A percentile compares a stretch with the other conserved stretches of the same genome.
These are phyloP conservation scores for Phylloscopus whistleri DNA, from an alignment of 2,113 vertebrate species.

Conservation along the genomic window DNA sequence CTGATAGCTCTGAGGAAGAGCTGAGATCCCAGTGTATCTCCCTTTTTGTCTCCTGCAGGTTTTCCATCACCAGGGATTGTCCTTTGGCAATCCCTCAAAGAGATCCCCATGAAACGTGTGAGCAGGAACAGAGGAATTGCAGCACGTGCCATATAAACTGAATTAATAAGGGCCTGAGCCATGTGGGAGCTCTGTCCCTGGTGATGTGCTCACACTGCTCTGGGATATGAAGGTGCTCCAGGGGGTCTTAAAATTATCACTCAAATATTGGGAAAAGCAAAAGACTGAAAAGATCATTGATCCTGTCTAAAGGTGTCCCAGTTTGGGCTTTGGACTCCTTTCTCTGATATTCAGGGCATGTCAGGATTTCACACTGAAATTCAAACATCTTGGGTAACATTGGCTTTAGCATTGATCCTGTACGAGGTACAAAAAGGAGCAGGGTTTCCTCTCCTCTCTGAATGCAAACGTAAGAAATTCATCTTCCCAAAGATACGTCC, in stretches of 20 bases:
- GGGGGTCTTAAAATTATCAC: neutral
- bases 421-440: neutral
- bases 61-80: neutral
- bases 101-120: rapidly evolving
- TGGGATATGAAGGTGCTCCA: neutral
- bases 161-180: neutral
- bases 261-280: neutral
- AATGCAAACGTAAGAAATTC: neutral
- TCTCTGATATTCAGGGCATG: rapidly evolving
- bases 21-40: neutral
- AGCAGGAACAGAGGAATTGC: neutral
- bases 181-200: rapidly evolving
- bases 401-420: neutral
- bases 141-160: rapidly evolving
- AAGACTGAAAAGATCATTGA: neutral
- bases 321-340: neutral
- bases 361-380: neutral
- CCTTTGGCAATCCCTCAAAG: neutral
- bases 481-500: neutral
- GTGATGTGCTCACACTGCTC: neutral
- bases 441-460: neutral
- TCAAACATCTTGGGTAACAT: rapidly evolving
- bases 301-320: neutral
- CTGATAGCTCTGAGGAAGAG: neutral
- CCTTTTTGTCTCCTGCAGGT: neutral